Base-by-base conservation (phyloP, 2,113 vertebrate genomes). In the Alexandromys fortis region DNA sequence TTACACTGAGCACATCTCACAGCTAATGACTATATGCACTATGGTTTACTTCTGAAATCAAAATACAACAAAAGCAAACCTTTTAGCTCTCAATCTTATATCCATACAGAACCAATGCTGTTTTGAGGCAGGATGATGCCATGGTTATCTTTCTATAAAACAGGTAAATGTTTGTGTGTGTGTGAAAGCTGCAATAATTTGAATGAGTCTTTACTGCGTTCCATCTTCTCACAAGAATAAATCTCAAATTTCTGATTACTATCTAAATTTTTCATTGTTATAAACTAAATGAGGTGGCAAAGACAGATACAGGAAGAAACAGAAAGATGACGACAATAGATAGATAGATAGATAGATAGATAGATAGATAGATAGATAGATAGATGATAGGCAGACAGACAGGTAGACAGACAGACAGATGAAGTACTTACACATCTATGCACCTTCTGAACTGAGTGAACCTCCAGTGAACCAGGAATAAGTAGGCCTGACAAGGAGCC, bases 51-150 rank as follows among this genome's bases (percentile, higher is more conserved):
- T 96, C 67, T 89, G 10, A 92, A 90, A 88, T 79, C 72, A 92
- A 94, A 96, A 30, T 86, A 78, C 19, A 92, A 61, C 24, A 91
- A 86, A 92, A 86, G 13, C 6, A 63, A 97, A 82, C 24, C 61
- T 33, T 87, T 93, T 77, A 94, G 75, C 2, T 12, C 86, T 77
- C 35, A 10, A 8, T 70, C 35, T 89, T 33, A 49, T 81, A 13
- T 70, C 35, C 61, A n/a, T 7, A 30, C 35, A 90, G 33, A 90
- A 73, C 75, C n/a, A 92, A 90, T 63, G 30, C 63, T 90, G 17
- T 33, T 92, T 52, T 89, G 70, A 90, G 65, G 65, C 7, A 77
- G 24, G 58, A n/a, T 5, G 61, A 83, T 67, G 10, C n/a, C 42
- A 4, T n/a, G 13, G 26, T 87, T 30, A 9, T 78, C 21, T 67